Base-by-base conservation (phyloP, 2,113 vertebrate genomes). In the Ancistrus triradiatus region DNA sequence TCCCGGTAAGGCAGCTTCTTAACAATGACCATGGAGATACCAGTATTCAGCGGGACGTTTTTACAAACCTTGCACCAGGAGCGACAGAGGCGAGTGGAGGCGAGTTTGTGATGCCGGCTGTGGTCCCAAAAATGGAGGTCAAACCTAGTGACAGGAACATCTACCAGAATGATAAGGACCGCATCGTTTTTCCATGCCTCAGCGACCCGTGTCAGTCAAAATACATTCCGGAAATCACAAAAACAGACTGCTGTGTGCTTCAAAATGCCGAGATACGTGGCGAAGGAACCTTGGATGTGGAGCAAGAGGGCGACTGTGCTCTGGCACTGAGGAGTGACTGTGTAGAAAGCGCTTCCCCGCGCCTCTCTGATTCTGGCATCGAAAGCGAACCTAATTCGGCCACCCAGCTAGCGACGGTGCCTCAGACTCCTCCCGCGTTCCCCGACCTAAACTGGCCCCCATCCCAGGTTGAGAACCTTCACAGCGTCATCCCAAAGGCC, bases 381-480 rank as follows among this genome's bases (percentile, higher is more conserved):
- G 95, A 98, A 82, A 97, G 95, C 80, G 94, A 97, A 76, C 89
- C 95, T 31, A 97, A 92, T 82, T 97, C 94, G 75, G 91, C 90
- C 73, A 89, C 89, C 42, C 92, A 92, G 53, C 74, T 90, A 63
- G 87, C 81, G 61, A 71, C 83, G 15, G 91, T 91, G 53, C 67
- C 78, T 48, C 80, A 85, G 42, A 81, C 83, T 59, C 86, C 86
- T 79, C 81, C 69, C 47, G 60, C 61, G 15, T 43, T 79, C 21
- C 78, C 83, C 62, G 78, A 87, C 59, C 68, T 70, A 56, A 74
- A 81, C 13, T 82, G 82, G 74, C 68, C 75, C 60, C 60, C 67
- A 37, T 77, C 69, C 22, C 90, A 70, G 58, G 81, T 74, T 24
- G 93, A 94, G 56, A 50, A 81, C 10, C 77, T 83, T 77, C 81